A percentile compares a stretch with the other conserved stretches of the same genome.
Conservation (phyloP, 2,888 invertebrate species). For the Polydrusus pterygomalis region DNA sequence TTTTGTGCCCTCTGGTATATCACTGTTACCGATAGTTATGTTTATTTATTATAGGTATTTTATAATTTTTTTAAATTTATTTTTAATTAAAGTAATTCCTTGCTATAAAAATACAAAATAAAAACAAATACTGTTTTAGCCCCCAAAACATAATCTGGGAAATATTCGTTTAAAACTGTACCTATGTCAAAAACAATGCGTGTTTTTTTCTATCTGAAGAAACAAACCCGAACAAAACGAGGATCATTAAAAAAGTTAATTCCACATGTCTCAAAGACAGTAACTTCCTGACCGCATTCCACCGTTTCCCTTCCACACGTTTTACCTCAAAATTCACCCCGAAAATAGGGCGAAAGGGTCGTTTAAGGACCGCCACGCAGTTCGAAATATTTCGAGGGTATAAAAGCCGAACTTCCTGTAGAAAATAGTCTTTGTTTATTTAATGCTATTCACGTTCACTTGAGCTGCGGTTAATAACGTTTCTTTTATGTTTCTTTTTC, state of each 20-base stretch:
- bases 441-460: constrained; percentile 49
- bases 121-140: no score
- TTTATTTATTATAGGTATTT: no score
- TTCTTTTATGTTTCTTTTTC: constrained; percentile 35
- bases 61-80: no score
- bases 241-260: constrained; percentile 24
- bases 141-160: not conserved
- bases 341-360: constrained; percentile 32
- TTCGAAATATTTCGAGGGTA: constrained; percentile 47
- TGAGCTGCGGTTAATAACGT: constrained; percentile 43
- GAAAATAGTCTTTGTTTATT: constrained; percentile 50
- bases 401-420: constrained; percentile 49
- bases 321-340: constrained; percentile 44
- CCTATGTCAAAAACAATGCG: not conserved
- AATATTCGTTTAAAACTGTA: not conserved
- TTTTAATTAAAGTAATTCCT: no score
- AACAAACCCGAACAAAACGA: constrained; percentile 1
- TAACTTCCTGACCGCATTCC: constrained; percentile 36
- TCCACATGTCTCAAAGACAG: constrained; percentile 22
- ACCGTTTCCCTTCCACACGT: constrained; percentile 35
- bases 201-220: not conserved
- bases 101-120: no score
- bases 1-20: no score
- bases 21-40: no score
- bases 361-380: constrained; percentile 36